Evolutionary conservation across 2,797 vertebrate species (phyloP), one percentile per base, ranked within the genome.

Genomic region (Coregonus ussuriensis): DNA sequence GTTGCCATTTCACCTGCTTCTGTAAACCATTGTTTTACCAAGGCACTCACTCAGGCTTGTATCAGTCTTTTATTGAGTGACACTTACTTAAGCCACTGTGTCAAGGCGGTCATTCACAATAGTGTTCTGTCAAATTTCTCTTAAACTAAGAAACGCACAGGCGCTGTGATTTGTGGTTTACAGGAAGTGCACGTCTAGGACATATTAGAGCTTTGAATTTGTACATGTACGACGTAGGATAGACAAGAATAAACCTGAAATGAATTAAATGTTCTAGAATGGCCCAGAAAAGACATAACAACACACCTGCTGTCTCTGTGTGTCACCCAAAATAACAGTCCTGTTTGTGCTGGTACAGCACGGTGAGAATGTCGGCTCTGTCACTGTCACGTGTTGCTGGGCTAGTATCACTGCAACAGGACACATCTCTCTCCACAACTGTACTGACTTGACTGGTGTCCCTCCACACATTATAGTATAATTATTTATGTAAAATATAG

Each of bases 401-500:
- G 77, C 6, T 3, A 6, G 21, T 25, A 6, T 47, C 18, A 18
- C 16, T 35, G 71, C 76, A 80, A 68, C 75, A 53, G 54, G 66
- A 56, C n/a, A 31, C 7, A 41, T 41, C 4, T 84, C 86, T 89
- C 86, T 80, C 68, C 72, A 80, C 79, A 74, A 76, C 81, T 82
- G 81, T 87, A 84, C 85, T 84, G 83, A 84, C 81, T 87, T 79
- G 68, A 76, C 76, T 72, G 81, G 33, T 77, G 84, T 87, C 79
- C 76, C 80, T 88, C 78, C 41, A 65, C 83, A 47, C 9, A 47
- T 76, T 72, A 33, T 74, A 63, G 21, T 85, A 47, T 72, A 77
- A 81, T 79, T 88, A 86, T 90, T 91, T 89, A 88, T 88, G 88
- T 89, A 72, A 82, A 76, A 54, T 79, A 78, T 83, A 75, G 81